A percentile compares a stretch with the other conserved stretches of the same genome.
phyloP scores from a whole-genome alignment of 92 coral and sea anemone genomes.

The Zoanthus sociatus region DNA sequence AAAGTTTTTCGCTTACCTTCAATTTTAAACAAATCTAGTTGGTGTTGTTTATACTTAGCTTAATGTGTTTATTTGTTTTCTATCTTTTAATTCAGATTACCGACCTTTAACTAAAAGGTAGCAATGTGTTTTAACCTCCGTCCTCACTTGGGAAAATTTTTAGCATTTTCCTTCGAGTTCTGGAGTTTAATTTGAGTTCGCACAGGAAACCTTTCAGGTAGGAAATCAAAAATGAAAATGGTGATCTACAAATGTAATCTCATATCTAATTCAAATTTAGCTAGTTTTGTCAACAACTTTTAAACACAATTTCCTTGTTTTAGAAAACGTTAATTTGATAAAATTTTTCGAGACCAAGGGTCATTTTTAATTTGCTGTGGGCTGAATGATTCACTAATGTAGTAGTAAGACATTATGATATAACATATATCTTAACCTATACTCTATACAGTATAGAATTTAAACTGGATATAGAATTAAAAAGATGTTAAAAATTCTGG shows the following conservation, averaged over 20 bases:
- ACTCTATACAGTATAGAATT: not conserved
- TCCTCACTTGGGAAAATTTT: not conserved
- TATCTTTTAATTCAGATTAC: constrained; percentile 11
- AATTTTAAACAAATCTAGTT: constrained; percentile 9
- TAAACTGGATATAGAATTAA: not conserved
- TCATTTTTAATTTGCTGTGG: not conserved
- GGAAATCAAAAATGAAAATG: not conserved
- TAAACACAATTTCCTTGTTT: constrained; percentile 6
- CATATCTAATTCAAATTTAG: not conserved
- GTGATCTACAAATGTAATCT: not conserved
- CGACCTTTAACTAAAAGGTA: not conserved
- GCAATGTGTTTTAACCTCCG: constrained; percentile 6
- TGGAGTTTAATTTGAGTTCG: not conserved
- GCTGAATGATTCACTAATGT: not conserved
- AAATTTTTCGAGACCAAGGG: not conserved
- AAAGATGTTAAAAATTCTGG: not conserved
- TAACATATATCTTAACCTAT: not conserved
- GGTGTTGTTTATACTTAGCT: constrained; percentile 30
- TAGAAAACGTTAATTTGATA: not conserved
- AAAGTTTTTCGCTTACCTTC: not conserved
- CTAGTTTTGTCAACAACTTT: not conserved
- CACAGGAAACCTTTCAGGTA: not conserved
- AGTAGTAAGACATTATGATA: not conserved
- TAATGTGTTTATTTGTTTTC: constrained; percentile 48
- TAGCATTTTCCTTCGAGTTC: constrained; percentile 11